Evolutionary conservation across 1,140 invertebrate species (phyloP).

Genomic region (Cylas formicarius): DNA sequence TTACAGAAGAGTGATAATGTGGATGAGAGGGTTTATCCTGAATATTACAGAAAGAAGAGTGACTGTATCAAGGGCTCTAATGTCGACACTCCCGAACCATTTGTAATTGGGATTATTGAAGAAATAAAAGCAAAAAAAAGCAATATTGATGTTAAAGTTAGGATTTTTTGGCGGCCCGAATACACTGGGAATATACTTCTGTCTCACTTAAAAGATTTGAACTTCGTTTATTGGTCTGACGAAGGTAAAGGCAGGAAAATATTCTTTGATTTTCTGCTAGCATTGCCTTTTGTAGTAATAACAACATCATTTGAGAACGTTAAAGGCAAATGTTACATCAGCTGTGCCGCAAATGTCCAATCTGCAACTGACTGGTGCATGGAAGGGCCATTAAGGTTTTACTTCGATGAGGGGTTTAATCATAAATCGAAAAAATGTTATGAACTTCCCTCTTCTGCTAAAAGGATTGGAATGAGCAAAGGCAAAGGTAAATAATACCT

Average conservation of each 20-base stretch:
- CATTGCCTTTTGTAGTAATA: conserved; percentile 20
- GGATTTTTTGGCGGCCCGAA: conserved; percentile 71
- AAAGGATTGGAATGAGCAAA: conserved; percentile 54
- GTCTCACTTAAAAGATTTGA: conserved; percentile 52
- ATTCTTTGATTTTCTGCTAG: neutral
- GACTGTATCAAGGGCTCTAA: conserved; percentile 58
- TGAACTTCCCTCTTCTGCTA: conserved; percentile 56
- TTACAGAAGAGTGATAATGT: conserved; percentile 60
- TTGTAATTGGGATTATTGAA: conserved; percentile 46
- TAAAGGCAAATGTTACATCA: conserved; percentile 23
- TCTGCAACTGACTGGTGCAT: conserved; percentile 17
- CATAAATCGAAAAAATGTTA: conserved; percentile 49
- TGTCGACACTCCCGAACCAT: conserved; percentile 65
- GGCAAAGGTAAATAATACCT: conserved; percentile 66
- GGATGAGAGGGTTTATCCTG: conserved; percentile 72
- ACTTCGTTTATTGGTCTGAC: conserved; percentile 66
- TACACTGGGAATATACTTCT: conserved; percentile 55
- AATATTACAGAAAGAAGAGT: conserved; percentile 49
- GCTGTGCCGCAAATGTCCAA: conserved; percentile 15
- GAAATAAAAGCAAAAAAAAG: conserved; percentile 30
- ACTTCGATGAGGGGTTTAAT: conserved; percentile 68
- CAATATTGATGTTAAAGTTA: conserved; percentile 60
- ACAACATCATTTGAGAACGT: conserved; percentile 21
- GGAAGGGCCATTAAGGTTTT: conserved; percentile 51
- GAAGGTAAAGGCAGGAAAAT: conserved; percentile 48